Base-by-base conservation (phyloP, 2,888 invertebrate species). In the Germaria angustata region DNA sequence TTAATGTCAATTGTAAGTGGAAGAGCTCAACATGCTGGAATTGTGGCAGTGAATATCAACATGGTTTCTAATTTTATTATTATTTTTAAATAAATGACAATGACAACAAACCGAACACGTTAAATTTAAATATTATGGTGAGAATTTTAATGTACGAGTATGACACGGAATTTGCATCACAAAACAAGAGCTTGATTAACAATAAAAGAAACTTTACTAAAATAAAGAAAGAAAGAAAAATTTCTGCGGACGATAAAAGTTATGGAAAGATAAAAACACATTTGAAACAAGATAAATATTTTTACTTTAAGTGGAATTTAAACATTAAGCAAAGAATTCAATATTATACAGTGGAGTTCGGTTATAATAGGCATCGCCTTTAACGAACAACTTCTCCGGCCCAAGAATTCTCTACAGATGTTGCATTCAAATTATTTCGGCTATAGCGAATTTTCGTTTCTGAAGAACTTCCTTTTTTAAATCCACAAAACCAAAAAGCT, bases 91-190 rank as follows among this genome's bases (percentile, higher is more conserved):
- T 13, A 15, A n/a, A 51, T 22, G 46, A 22, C 1, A 49, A 20
- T 22, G 51, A 39, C 34, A 59, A 71, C 24, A 15, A 36, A 36
- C 13, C 0, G 53, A 63, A 17, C 9, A 22, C 34, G 57, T 57
- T n/a, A 34, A 44, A 46, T 71, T 63, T 13, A 39, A 34, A 24
- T 46, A 69, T 77, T 32, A 8, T 61, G 69, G 77, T 77, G 77
- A 77, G 77, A 77, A 69, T 61, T 53, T 68, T 59, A 44, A 9
- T 46, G 34, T 65, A 36, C 44, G 22, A 6, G 8, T n/a, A n/a
- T n/a, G n/a, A n/a, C n/a, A 28, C 15, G 41, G 9, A 76, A 77
- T 77, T 76, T 68, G 68, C 76, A 76, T 68, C 68, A 61, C 20
- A 68, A 20, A 39, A 36, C 34, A 28, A 28, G 28, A 28, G 17